These are phyloP conservation scores for Alfaro cultratus DNA, from an alignment of 2,797 vertebrate species.

Conservation along the genomic window DNA sequence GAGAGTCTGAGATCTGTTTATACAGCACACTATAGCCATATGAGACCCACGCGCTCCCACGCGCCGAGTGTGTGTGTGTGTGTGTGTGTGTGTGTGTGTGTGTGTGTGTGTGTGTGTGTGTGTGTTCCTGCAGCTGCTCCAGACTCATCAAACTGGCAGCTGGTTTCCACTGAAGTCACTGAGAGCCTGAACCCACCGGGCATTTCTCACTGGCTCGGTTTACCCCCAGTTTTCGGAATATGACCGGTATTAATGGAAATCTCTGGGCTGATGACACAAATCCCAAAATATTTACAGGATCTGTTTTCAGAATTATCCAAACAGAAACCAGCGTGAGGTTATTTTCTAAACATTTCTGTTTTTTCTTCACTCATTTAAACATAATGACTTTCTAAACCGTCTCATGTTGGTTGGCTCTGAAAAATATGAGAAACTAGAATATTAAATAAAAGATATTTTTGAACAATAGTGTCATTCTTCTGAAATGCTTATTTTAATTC, in stretches of 20 bases:
- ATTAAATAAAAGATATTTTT: not conserved
- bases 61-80: slow-evolving; percentile 28
- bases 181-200: slow-evolving; percentile 23
- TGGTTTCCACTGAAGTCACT: slow-evolving; percentile 37
- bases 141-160: slow-evolving; percentile 43
- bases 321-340: not conserved
- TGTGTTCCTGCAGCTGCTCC: slow-evolving; percentile 56
- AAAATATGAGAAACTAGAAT: not conserved
- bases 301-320: not conserved
- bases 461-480: not conserved
- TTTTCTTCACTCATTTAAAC: not conserved
- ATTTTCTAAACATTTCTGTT: not conserved
- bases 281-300: slow-evolving; percentile 10
- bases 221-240: slow-evolving; percentile 6
- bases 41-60: too few species aligned
- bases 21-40: too few species aligned
- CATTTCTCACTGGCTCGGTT: slow-evolving; percentile 19
- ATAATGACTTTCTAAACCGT: not conserved
- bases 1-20: too few species aligned
- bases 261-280: slow-evolving; percentile 15
- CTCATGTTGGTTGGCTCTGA: not conserved
- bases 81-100: not conserved
- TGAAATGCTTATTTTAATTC: not conserved
- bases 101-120: slow-evolving; percentile 10
- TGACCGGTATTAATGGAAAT: slow-evolving; percentile 15